Evolutionary conservation across 2,888 invertebrate species (phyloP).

Genomic region (Hypselothyrea guttata): DNA sequence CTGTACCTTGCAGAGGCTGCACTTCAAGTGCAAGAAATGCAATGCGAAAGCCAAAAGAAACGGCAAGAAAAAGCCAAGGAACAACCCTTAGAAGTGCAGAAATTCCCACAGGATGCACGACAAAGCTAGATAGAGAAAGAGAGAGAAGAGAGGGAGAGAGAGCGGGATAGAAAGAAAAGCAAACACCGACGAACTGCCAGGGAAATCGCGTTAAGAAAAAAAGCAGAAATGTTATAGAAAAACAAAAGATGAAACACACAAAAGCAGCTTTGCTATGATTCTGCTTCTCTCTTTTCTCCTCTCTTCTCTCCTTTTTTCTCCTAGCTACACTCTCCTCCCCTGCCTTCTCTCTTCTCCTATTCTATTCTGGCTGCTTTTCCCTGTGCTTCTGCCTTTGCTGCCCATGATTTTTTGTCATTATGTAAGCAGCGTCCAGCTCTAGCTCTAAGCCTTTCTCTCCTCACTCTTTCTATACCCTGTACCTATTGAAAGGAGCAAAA

Average conservation of each 20-base stretch:
- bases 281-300: too few species aligned
- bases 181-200: background rate
- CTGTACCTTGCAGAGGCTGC: slow-evolving; percentile 60
- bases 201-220: background rate
- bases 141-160: too few species aligned
- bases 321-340: background rate
- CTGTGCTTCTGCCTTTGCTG: slow-evolving; percentile 18
- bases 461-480: too few species aligned
- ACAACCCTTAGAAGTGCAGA: slow-evolving; percentile 59
- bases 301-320: background rate
- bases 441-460: too few species aligned
- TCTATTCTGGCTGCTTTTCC: background rate
- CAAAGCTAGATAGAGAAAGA: background rate
- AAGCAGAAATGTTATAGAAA: slow-evolving; percentile 21
- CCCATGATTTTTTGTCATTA: slow-evolving; percentile 30
- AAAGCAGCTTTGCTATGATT: background rate
- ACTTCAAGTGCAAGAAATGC: slow-evolving; percentile 28
- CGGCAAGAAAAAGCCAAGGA: slow-evolving; percentile 34
- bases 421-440: slow-evolving; percentile 34
- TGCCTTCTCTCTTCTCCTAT: background rate
- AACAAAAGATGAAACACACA: slow-evolving; percentile 19
- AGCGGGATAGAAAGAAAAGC: too few species aligned
- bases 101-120: too few species aligned
- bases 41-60: slow-evolving; percentile 7
- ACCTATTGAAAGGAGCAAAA: too few species aligned